Conservation (phyloP, 1,140 invertebrate genomes). For the Maconellicoccus hirsutus region DNA sequence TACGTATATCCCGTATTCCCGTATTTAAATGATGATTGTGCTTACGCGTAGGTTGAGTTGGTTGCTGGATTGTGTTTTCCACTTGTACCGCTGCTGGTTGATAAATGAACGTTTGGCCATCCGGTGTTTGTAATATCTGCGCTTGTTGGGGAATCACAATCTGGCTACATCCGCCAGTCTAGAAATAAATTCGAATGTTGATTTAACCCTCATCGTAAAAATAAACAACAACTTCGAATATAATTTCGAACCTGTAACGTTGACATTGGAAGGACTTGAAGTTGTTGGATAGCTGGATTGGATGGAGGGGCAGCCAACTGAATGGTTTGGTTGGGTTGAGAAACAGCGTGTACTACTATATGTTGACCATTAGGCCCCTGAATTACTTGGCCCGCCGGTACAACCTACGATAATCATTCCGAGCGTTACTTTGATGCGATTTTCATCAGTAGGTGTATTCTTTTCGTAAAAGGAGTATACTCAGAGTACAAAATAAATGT, state of each 20-base stretch:
- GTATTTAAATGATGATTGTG: too few species aligned
- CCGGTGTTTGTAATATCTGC: constrained; percentile 76
- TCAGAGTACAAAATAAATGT: too few species aligned
- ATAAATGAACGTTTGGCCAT: constrained; percentile 88
- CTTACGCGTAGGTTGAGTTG: constrained; percentile 47
- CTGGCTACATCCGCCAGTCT: constrained; percentile 36
- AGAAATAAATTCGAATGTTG: constrained; percentile 22
- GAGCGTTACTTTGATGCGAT: too few species aligned
- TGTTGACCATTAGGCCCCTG: constrained; percentile 33
- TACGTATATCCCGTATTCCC: too few species aligned
- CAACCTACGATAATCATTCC: constrained; percentile 33
- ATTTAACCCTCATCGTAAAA: background rate
- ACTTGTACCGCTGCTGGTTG: constrained; percentile 50
- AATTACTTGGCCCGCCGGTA: constrained; percentile 41
- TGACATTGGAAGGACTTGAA: constrained; percentile 51
- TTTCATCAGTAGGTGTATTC: too few species aligned
- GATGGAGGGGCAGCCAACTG: constrained; percentile 44
- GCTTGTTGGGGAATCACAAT: constrained; percentile 49
- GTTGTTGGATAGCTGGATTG: constrained; percentile 37
- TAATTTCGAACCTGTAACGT: constrained; percentile 39
- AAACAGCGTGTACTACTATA: constrained; percentile 33
- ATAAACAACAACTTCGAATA: background rate
- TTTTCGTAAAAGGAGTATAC: too few species aligned
- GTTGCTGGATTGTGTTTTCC: constrained; percentile 42
- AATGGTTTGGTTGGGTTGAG: constrained; percentile 42